Evolutionary conservation across 2,888 invertebrate species (phyloP), one percentile per base, ranked within the genome.

Genomic region (Sclerodermus sp.): DNA sequence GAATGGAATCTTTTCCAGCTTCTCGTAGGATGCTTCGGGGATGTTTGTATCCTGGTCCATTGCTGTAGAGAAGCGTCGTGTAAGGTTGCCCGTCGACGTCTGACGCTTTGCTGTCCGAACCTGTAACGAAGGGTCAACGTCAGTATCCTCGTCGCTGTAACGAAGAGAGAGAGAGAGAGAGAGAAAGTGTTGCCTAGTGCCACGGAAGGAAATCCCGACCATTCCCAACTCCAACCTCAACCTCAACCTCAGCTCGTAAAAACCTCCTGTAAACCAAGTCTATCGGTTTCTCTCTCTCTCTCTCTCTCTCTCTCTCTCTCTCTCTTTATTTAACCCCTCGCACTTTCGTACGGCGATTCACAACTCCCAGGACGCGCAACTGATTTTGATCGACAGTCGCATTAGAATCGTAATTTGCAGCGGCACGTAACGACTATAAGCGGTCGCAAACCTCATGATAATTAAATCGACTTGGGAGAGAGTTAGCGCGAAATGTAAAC

Each of bases 71-170:
- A 15, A 90, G 78, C 3, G 89, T 89, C 13, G 89, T 88, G 71
- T 90, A 90, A 0, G 87, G 85, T 58, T 88, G 82, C 1, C 87
- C 86, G 69, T 90, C 90, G 42, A 89, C 82, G 68, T 90, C 89
- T 1, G 89, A 89, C 1, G 84, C 82, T 69, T 88, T 87, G 53
- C 85, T 86, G 76, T 90, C 90, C 9, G 87, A 84, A 58, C 89
- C 89, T 90, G 78, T 16, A 32, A 51, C 34, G 12, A 4, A 29
- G 17, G 13, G n/a, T 13, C 18, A 34, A 42, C 36, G 15, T 36
- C 17, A 34, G 13, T 34, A 34, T 17, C 31, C 34, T 30, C 30
- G 30, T 9, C 8, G 10, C 6, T 30, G 10, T 30, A 30, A 30
- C 30, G 30, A 30, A 43, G n/a, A 4, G 30, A 6, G 30, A 43